These are phyloP conservation scores for Dascyllus trimaculatus DNA, from an alignment of 2,113 vertebrate genomes.

Conservation along the genomic window DNA sequence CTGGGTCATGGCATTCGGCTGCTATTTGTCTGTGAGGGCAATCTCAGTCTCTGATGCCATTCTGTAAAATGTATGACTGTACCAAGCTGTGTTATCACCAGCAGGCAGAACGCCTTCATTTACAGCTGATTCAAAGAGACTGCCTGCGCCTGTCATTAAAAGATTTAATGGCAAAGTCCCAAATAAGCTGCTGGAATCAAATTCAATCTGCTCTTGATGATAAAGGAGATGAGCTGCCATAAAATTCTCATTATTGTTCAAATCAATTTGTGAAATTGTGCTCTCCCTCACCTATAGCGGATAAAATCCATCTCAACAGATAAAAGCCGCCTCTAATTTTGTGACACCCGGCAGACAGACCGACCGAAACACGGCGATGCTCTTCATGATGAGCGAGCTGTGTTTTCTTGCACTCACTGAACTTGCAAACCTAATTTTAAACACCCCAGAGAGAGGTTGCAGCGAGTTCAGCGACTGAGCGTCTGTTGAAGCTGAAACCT, in stretches of 20 bases:
- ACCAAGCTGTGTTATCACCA: neutral
- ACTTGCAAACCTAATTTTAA: conserved; percentile 42
- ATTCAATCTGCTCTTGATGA: conserved; percentile 51
- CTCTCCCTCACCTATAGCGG: neutral
- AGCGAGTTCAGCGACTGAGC: conserved; percentile 26
- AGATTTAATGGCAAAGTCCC: conserved; percentile 30
- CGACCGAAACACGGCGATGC: neutral
- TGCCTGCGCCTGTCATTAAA: conserved; percentile 26
- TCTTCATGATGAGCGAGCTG: neutral
- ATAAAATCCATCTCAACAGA: conserved; percentile 38
- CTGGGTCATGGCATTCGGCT: conserved; percentile 28
- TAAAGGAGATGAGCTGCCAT: conserved; percentile 32
- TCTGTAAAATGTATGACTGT: neutral
- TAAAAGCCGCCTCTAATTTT: conserved; percentile 33
- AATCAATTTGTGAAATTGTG: conserved; percentile 62
- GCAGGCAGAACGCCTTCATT: conserved; percentile 2
- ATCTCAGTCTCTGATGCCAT: neutral
- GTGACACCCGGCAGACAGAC: conserved; percentile 15
- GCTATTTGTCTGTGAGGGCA: conserved; percentile 16
- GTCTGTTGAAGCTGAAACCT: conserved; percentile 36
- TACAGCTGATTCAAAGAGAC: neutral
- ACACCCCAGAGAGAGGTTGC: conserved; percentile 21
- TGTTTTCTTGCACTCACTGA: conserved; percentile 41
- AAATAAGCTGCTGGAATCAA: conserved; percentile 36
- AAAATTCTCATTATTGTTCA: conserved; percentile 47